These are phyloP conservation scores for Tiaroga cobitis DNA, from an alignment of 2,797 vertebrate genomes.

Conservation along the genomic window DNA sequence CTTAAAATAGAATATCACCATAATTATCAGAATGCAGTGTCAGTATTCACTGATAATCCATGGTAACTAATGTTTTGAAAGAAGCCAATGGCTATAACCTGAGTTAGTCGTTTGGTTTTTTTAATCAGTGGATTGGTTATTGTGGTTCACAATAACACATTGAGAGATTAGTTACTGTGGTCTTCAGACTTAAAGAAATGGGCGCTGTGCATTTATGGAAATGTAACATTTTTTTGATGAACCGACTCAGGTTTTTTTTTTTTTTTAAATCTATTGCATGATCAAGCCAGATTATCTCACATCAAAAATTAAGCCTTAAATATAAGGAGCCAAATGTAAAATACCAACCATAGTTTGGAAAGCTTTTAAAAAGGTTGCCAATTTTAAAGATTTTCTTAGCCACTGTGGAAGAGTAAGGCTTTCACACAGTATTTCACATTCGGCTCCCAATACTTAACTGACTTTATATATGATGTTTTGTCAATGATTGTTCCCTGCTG, in stretches of 20 bases:
- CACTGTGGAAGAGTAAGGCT: not conserved
- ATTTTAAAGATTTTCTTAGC: conserved; percentile 23
- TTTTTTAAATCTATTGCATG: conserved; percentile 56
- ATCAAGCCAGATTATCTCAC: conserved; percentile 51
- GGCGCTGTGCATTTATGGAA: conserved; percentile 33
- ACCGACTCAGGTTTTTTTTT: conserved; percentile 47
- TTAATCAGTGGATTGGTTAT: conserved; percentile 9
- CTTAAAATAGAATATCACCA: conserved; percentile 28
- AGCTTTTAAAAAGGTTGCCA: conserved; percentile 1
- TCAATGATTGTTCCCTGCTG: conserved; percentile 50
- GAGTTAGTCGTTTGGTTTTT: conserved; percentile 14
- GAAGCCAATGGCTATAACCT: conserved; percentile 40
- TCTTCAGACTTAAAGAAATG: conserved; percentile 21
- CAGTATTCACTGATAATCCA: conserved; percentile 28
- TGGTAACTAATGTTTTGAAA: conserved; percentile 21
- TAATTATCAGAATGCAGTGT: conserved; percentile 25
- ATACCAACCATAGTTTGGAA: not conserved
- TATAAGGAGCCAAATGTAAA: conserved; percentile 44
- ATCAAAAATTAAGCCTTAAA: conserved; percentile 60
- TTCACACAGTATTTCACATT: conserved; percentile 34
- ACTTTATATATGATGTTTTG: conserved; percentile 50
- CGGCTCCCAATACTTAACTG: conserved; percentile 25
- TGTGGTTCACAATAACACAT: conserved; percentile 5
- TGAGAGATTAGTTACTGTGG: conserved; percentile 1
- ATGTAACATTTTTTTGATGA: not conserved